These are phyloP conservation scores for Phortica magna DNA, from an alignment of 2,888 invertebrate genomes.

Conservation along the genomic window DNA sequence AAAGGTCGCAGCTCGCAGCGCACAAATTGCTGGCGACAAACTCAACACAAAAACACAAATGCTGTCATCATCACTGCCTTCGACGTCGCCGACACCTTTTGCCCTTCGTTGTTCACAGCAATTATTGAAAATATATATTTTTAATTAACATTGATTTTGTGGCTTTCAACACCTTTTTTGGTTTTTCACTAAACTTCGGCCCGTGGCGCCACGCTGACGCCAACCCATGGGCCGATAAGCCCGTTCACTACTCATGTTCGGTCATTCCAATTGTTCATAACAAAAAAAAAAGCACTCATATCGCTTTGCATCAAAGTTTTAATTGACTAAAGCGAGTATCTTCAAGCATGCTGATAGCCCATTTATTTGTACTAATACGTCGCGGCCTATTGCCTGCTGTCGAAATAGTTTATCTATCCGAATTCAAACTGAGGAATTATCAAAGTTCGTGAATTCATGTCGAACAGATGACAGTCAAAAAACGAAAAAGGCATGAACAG, in stretches of 20 bases:
- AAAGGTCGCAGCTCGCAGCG: constrained; percentile 8
- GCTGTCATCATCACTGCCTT: constrained; percentile 8
- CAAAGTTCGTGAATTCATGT: neutral
- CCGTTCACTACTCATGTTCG: neutral
- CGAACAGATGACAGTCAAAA: constrained; percentile 38
- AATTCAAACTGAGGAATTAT: constrained; percentile 1
- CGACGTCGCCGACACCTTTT: neutral
- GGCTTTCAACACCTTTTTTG: constrained; percentile 23
- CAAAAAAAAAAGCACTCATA: neutral
- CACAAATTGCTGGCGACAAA: neutral
- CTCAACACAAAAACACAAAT: neutral
- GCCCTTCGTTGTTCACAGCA: constrained; percentile 9
- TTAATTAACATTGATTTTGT: constrained; percentile 33
- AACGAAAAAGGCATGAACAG: constrained; percentile 31
- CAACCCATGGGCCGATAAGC: constrained; percentile 50
- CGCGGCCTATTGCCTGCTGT: constrained; percentile 14
- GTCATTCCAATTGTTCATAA: constrained; percentile 5
- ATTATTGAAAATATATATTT: constrained; percentile 28
- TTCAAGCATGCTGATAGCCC: constrained; percentile 31
- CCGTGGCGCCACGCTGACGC: constrained; percentile 51
- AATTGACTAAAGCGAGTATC: neutral
- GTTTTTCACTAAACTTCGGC: neutral
- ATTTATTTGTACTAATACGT: constrained; percentile 1
- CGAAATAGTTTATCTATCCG: constrained; percentile 16
- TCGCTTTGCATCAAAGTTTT: neutral